phyloP scores from a whole-genome alignment of 2,888 invertebrate species.

The Ptilodon capucinus region DNA sequence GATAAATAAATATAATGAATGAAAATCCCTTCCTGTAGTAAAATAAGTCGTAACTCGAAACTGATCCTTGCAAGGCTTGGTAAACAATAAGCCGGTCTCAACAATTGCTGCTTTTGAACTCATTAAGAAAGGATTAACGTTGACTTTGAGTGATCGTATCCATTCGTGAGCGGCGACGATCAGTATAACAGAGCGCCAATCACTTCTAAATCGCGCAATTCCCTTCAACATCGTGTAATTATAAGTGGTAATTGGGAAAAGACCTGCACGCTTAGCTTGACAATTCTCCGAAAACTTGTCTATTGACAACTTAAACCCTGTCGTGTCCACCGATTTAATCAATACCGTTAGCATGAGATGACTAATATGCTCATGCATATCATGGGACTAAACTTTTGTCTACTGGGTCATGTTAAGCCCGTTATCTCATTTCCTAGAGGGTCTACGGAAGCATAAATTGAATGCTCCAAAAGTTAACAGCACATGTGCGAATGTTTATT shows the following conservation, averaged over 20 bases:
- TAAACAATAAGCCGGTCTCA: slow-evolving; percentile 47
- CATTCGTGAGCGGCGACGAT: slow-evolving; percentile 54
- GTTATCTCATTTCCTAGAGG: neutral
- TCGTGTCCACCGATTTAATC: no score
- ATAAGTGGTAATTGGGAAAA: slow-evolving; percentile 28
- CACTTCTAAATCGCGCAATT: slow-evolving; percentile 59
- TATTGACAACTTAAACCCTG: no score
- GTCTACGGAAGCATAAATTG: slow-evolving; percentile 11
- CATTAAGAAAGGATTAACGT: slow-evolving; percentile 72
- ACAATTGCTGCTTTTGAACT: slow-evolving; percentile 73
- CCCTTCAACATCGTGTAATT: slow-evolving; percentile 42
- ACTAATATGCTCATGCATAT: no score
- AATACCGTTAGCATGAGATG: no score
- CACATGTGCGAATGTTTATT: slow-evolving; percentile 22
- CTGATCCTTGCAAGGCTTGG: slow-evolving; percentile 28
- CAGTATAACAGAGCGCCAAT: slow-evolving; percentile 56
- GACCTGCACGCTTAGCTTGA: no score
- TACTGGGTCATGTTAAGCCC: no score
- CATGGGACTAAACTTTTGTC: no score
- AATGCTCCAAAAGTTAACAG: slow-evolving; percentile 1
- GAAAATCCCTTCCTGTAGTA: neutral
- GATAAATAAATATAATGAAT: neutral
- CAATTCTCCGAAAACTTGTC: no score
- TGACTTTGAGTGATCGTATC: slow-evolving; percentile 73
- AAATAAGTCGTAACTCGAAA: slow-evolving; percentile 4